These are phyloP conservation scores for Fistularia commersonii DNA, from an alignment of 2,797 vertebrate genomes.

Conservation along the genomic window DNA sequence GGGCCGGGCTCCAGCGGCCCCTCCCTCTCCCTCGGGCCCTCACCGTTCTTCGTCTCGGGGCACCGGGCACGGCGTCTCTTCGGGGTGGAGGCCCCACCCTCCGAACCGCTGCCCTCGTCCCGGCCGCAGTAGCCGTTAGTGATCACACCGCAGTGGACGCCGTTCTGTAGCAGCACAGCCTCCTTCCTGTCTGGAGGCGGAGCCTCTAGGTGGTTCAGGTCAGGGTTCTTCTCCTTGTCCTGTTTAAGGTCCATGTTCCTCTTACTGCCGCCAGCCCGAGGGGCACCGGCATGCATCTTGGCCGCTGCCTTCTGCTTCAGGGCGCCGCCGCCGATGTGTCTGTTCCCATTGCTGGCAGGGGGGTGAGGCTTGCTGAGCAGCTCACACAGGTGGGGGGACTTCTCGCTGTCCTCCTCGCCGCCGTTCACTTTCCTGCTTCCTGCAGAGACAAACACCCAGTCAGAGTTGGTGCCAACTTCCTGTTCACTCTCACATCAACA, in stretches of 20 bases:
- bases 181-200: conserved; percentile 77
- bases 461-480: conserved; percentile 9
- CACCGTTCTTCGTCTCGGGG: conserved; percentile 86
- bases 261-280: conserved; percentile 82
- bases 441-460: conserved; percentile 68
- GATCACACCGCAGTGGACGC: conserved; percentile 84
- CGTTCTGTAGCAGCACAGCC: conserved; percentile 83
- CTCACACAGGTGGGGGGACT: conserved; percentile 76
- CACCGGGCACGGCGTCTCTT: conserved; percentile 91
- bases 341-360: conserved; percentile 82
- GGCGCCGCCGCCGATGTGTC: conserved; percentile 77
- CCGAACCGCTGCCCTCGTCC: conserved; percentile 93
- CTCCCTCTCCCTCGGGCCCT: conserved; percentile 81
- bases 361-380: conserved; percentile 70
- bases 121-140: conserved; percentile 91
- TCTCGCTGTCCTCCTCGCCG: conserved; percentile 80
- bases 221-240: conserved; percentile 79
- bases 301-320: conserved; percentile 76
- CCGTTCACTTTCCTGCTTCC: conserved; percentile 87
- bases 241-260: conserved; percentile 89
- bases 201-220: conserved; percentile 60
- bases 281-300: conserved; percentile 77
- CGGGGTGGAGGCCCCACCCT: conserved; percentile 92
- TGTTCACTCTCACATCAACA: background rate
- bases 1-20: conserved; percentile 68